Evolutionary conservation across 37 sponge, comb jelly and placozoan genomes (phyloP), one percentile per base, ranked within the genome.

Genomic region (Ianthella basta): DNA sequence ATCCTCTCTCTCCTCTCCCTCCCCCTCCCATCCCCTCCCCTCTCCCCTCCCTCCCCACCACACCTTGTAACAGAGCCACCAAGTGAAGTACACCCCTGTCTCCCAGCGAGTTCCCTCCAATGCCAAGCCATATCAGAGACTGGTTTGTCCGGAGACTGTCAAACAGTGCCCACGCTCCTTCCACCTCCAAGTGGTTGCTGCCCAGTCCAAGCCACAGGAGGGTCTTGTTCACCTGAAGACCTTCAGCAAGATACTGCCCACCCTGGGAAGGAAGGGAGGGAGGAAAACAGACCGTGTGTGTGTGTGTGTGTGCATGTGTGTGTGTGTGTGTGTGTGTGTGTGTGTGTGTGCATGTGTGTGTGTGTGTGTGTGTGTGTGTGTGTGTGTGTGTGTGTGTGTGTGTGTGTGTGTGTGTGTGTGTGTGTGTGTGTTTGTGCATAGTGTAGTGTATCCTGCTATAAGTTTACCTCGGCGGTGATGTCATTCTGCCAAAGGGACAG

Each of bases 201-300:
- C 97, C 97, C 73, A 96, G 88, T 4, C 94, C 92, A 1, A 96
- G 67, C 97, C 97, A 96, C 40, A 89, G 82, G 59, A 96, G 83
- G 2, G 85, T 60, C 54, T 63, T 72, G 78, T 92, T 92, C 0
- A 67, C 74, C 80, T 87, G 88, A 2, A 95, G 81, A 20, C 95
- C 95, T 29, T 91, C 89, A 50, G 92, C 95, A 30, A 95, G 54
- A 55, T 80, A 80, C 72, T 95, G 92, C 15, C 89, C 92, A 8
- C 95, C 95, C 75, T 81, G 57, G 0, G 23, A 14, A 68, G 20
- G 57, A 8, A 8, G 50, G 8, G 50, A 8, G 50, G 50, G 50
- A 44, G 50, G 50, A 8, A 8, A 8, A 44, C 6, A 8, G 50
- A 8, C 24, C 12, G 29, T 30, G 24, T 29, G 65, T 30, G 65